phyloP scores from a whole-genome alignment of 2,113 vertebrate genomes.

The Megaleporinus macrocephalus region DNA sequence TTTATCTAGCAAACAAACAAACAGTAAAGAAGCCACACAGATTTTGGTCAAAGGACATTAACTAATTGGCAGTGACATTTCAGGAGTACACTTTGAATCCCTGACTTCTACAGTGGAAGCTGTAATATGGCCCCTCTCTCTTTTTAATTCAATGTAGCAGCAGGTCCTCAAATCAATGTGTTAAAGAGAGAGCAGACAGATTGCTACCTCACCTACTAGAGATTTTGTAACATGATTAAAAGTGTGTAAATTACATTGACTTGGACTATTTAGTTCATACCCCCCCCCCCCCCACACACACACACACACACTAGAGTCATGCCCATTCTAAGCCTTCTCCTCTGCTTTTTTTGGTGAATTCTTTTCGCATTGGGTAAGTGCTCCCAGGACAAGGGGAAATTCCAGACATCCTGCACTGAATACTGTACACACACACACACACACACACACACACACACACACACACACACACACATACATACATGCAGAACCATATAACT shows the following conservation, averaged over 20 bases:
- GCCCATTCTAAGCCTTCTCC: neutral
- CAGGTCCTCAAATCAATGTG: too few species aligned
- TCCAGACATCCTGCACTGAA: conserved; percentile 56
- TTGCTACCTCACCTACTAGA: too few species aligned
- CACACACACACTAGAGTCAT: neutral
- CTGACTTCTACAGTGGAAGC: too few species aligned
- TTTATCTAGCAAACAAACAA: too few species aligned
- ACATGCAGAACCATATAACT: neutral
- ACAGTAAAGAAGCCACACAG: too few species aligned
- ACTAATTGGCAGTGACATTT: too few species aligned
- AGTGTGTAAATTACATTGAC: neutral
- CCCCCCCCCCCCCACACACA: neutral
- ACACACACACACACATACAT: neutral
- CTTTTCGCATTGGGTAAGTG: conserved; percentile 19
- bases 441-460: conserved; percentile 12
- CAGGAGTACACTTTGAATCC: too few species aligned
- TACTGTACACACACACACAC: conserved; percentile 16
- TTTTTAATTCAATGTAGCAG: too few species aligned
- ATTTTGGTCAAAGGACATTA: too few species aligned
- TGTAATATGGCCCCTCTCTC: too few species aligned
- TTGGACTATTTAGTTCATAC: neutral
- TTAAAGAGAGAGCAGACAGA: rapidly evolving
- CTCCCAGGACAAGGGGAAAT: conserved; percentile 60
- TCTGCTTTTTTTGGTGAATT: neutral
- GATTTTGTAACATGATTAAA: neutral